Conservation (phyloP, 2,888 invertebrate genomes). For the Dryocosmus kuriphilus region DNA sequence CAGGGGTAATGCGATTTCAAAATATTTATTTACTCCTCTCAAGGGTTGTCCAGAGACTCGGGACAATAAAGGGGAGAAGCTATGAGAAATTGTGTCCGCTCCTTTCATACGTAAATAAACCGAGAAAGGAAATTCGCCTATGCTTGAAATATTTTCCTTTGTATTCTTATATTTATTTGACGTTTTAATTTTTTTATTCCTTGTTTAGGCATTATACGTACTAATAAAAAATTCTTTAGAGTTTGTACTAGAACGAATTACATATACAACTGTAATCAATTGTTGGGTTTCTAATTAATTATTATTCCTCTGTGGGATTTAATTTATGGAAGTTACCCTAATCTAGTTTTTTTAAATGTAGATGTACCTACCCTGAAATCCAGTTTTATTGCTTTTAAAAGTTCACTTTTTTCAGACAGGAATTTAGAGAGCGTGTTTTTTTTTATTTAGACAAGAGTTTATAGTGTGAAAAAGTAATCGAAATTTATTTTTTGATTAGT, state of each 20-base stretch:
- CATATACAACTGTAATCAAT: not conserved
- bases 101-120: slow-evolving; percentile 23
- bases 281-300: not conserved
- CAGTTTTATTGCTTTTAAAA: no score
- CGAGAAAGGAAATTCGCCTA: slow-evolving; percentile 8
- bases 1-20: not conserved
- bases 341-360: no score
- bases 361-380: no score
- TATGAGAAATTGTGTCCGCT: slow-evolving; percentile 12
- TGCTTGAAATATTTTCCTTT: not conserved
- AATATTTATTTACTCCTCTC: slow-evolving; percentile 17
- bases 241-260: not conserved
- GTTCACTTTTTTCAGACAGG: no score
- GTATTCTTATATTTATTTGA: not conserved
- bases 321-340: no score
- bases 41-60: not conserved
- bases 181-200: no score
- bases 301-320: not conserved
- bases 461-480: no score
- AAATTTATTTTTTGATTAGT: no score
- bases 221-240: not conserved
- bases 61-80: slow-evolving; percentile 2
- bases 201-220: not conserved
- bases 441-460: no score
- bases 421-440: no score